These are phyloP conservation scores for Riparia riparia DNA, from an alignment of 2,113 vertebrate species.

Conservation along the genomic window DNA sequence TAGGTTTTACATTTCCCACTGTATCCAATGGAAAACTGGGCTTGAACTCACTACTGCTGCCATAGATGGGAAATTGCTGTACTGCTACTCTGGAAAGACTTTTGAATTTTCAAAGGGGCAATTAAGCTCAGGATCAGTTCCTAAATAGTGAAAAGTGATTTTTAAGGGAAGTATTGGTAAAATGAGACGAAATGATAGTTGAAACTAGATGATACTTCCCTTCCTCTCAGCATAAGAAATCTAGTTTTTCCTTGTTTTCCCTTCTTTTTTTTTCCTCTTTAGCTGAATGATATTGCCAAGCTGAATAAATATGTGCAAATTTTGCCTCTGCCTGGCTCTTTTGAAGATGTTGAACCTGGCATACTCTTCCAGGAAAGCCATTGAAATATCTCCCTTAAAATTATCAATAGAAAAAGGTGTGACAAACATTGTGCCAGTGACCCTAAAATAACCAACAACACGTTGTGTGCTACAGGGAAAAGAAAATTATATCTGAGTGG, in stretches of 20 bases:
- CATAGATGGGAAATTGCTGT: not conserved
- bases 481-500: fast-evolving
- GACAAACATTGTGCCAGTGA: not conserved
- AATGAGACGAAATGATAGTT: not conserved
- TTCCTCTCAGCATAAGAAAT: not conserved
- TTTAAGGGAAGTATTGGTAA: not conserved
- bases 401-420: constrained; percentile 47
- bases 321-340: not conserved
- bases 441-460: not conserved
- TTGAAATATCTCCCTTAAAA: constrained; percentile 19
- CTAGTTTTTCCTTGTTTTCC: not conserved
- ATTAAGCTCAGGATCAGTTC: not conserved
- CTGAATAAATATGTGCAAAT: not conserved
- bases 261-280: fast-evolving
- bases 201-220: not conserved
- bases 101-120: not conserved
- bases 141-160: not conserved
- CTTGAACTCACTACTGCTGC: not conserved
- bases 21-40: not conserved
- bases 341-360: not conserved
- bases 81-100: not conserved
- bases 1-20: not conserved
- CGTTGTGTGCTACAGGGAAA: constrained; percentile 40
- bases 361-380: not conserved
- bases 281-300: not conserved